Conservation (phyloP, 2,113 vertebrate species). For the Bettongia penicillata region DNA sequence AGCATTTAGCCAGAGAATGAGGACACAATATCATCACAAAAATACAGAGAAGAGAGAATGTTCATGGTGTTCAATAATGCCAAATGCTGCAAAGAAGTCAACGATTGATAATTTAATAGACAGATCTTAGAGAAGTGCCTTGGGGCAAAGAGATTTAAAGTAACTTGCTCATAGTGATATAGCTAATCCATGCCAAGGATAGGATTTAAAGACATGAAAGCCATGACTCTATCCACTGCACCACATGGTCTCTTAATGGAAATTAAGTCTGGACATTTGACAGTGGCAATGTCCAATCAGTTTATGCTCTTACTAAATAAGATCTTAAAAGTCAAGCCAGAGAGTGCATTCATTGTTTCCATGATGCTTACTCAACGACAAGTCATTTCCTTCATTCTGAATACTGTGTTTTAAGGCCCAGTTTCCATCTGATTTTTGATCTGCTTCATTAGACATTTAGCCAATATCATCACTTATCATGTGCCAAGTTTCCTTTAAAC, state of each 20-base stretch:
- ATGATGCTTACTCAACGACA: slow-evolving; percentile 79
- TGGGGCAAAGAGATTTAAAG: not conserved
- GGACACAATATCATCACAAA: not conserved
- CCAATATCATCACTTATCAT: slow-evolving; percentile 81
- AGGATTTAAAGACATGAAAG: not conserved
- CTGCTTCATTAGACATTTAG: slow-evolving; percentile 82
- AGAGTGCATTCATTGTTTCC: slow-evolving; percentile 83
- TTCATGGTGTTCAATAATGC: not conserved
- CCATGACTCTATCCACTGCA: not conserved
- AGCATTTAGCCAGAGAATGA: not conserved
- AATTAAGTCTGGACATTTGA: slow-evolving; percentile 52
- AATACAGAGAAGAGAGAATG: not conserved
- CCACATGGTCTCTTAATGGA: not conserved
- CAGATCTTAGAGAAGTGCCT: not conserved
- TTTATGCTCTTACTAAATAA: slow-evolving; percentile 72
- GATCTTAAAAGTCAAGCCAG: slow-evolving; percentile 76
- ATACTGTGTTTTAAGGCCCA: slow-evolving; percentile 84
- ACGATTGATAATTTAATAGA: not conserved
- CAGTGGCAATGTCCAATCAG: slow-evolving; percentile 52
- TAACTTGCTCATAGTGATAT: not conserved
- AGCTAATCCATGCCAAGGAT: not conserved
- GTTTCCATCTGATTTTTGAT: slow-evolving; percentile 86
- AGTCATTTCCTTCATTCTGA: slow-evolving; percentile 81
- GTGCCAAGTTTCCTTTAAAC: slow-evolving; percentile 77
- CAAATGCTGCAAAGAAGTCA: not conserved